Conservation (phyloP, 2,113 vertebrate genomes). For the Alligator mississippiensis region DNA sequence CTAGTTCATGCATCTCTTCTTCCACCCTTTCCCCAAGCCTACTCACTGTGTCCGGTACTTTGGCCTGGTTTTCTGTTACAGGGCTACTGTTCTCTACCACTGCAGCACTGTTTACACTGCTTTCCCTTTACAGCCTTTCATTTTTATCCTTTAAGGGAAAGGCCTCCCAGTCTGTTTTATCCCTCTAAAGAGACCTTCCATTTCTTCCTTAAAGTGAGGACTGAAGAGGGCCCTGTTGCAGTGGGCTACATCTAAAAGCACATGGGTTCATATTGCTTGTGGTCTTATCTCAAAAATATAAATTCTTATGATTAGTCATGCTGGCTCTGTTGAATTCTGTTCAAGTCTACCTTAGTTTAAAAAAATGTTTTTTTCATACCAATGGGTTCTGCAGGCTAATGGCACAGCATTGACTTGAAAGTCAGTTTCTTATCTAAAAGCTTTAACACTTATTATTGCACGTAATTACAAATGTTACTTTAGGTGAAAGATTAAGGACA, state of each 20-base stretch:
- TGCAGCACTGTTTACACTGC: no score
- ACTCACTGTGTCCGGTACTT: no score
- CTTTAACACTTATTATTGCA: not conserved
- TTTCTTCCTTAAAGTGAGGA: no score
- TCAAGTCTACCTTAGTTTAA: not conserved
- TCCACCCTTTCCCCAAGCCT: no score
- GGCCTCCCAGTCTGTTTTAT: no score
- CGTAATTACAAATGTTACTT: not conserved
- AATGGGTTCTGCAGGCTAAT: not conserved
- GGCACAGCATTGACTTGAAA: rapidly evolving
- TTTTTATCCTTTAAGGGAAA: no score
- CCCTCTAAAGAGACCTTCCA: no score
- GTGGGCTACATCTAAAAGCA: not conserved
- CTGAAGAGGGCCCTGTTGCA: not conserved
- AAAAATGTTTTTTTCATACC: not conserved
- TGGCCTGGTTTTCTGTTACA: no score
- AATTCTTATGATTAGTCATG: not conserved
- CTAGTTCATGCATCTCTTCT: no score
- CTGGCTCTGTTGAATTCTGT: not conserved
- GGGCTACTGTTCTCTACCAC: no score
- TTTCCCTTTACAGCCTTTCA: no score
- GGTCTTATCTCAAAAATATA: not conserved
- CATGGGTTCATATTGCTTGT: not conserved
- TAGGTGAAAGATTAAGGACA: not conserved
- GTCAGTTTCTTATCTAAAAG: not conserved